These are phyloP conservation scores for Channa striata DNA, from an alignment of 2,797 vertebrate genomes.

Conservation along the genomic window DNA sequence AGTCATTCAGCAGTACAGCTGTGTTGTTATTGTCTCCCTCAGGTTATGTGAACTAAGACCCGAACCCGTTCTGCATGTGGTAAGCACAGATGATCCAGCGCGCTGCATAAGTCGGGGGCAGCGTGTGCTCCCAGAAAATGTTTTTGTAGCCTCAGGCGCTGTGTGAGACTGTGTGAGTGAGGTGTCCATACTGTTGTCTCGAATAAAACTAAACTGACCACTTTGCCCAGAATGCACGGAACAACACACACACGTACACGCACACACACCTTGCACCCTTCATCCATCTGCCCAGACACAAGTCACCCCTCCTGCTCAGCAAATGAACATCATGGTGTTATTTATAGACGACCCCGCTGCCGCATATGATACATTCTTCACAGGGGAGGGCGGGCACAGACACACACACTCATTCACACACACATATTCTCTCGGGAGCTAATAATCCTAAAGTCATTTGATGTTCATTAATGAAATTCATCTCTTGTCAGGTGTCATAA, in stretches of 20 bases:
- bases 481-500: conserved; percentile 50
- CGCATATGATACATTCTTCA: conserved; percentile 70
- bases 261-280: conserved; percentile 15
- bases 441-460: conserved; percentile 63
- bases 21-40: conserved; percentile 54
- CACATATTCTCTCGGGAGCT: conserved; percentile 22
- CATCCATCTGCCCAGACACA: conserved; percentile 65
- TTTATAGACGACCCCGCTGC: conserved; percentile 77
- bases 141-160: conserved; percentile 21
- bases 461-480: conserved; percentile 52
- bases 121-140: conserved; percentile 29
- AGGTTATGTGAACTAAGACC: conserved; percentile 51
- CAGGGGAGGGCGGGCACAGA: conserved; percentile 40
- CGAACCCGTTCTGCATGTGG: conserved; percentile 34
- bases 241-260: conserved; percentile 21
- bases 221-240: conserved; percentile 24
- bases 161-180: conserved; percentile 6
- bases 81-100: conserved; percentile 41
- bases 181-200: conserved; percentile 24
- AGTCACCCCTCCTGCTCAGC: conserved; percentile 53
- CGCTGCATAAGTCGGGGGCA: conserved; percentile 33
- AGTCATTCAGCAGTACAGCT: conserved; percentile 49
- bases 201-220: conserved; percentile 43
- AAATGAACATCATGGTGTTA: conserved; percentile 76
- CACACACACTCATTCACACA: conserved; percentile 28